Base-by-base conservation (phyloP, 53 echinoderm and acorn worm genomes). In the Arbacia lixula region DNA sequence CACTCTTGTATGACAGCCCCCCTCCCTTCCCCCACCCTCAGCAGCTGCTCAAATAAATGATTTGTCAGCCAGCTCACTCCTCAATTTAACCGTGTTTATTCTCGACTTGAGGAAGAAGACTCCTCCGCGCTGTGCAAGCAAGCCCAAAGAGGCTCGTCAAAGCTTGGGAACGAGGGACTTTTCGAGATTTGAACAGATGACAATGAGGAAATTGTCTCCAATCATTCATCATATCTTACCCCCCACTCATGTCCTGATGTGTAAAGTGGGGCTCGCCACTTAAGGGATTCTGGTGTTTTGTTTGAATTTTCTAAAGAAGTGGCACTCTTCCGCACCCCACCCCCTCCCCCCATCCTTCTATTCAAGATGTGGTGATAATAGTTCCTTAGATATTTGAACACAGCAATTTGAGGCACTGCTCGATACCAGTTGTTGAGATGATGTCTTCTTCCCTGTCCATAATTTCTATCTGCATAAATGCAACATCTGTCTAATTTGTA, bases 31-130 rank as follows among this genome's bases (percentile, higher is more conserved):
- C 40, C 36, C 27, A 22, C 57, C 21, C 39, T 4, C n/a, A 56
- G 58, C 78, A 77, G 78, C 78, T 77, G 78, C 78, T 58, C 78
- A 77, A 77, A 77, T 58, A 77, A 27, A 40, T 41, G 49, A 77
- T 37, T 77, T 77, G 78, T 77, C 78, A 60, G 36, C n/a, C 37
- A 76, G 22, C 60, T 58, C 60, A 77, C 78, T 57, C 78, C 78
- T 74, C 43, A 60, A 58, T 77, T 60, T 60, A 37, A 27, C 40
- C 60, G 37, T 77, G 49, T 77, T 77, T 77, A 60, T 60, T 60
- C 56, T 77, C 26, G 60, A 8, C 40, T 39, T 14, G 27, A 69
- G 42, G 28, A 43, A 26, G 27, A 8, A 35, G 42, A 41, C 22
- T 25, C 5, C 46, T 43, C 69, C 69, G 43, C 69, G 69, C n/a